These are phyloP conservation scores for Coluber constrictor DNA, from an alignment of 2,797 vertebrate genomes.

Conservation along the genomic window DNA sequence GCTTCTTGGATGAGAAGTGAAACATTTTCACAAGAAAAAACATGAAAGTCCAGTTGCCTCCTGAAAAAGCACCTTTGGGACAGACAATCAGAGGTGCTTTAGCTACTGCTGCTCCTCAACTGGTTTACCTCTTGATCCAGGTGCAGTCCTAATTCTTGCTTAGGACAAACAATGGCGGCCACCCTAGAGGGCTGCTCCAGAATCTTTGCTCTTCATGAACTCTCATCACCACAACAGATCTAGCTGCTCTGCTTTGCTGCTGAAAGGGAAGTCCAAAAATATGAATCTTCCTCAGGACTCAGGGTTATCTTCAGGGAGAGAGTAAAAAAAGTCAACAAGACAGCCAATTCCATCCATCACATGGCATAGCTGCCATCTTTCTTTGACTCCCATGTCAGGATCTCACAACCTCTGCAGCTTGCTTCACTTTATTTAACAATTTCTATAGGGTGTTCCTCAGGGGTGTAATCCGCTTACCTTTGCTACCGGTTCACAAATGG, in stretches of 20 bases:
- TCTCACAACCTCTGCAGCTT: background rate
- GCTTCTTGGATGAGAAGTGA: no score
- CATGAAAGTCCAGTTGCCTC: no score
- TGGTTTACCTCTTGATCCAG: background rate
- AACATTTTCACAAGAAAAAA: no score
- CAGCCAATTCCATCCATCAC: background rate
- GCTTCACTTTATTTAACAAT: background rate
- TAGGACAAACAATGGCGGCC: background rate
- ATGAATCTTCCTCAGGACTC: background rate
- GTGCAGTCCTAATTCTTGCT: background rate
- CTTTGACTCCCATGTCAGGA: background rate
- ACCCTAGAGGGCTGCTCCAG: background rate
- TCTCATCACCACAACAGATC: background rate
- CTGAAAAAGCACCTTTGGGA: background rate
- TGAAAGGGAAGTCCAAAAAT: background rate
- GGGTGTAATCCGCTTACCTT: no score
- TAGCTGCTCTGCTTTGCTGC: background rate
- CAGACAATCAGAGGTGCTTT: background rate
- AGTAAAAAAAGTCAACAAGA: background rate
- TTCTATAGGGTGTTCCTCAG: background rate
- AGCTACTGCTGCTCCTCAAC: background rate
- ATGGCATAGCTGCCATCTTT: background rate
- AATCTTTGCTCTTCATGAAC: background rate
- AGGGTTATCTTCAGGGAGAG: background rate
- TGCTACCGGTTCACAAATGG: no score